These are phyloP conservation scores for Lepus oiostolus DNA, from an alignment of 2,797 vertebrate genomes.

Conservation along the genomic window DNA sequence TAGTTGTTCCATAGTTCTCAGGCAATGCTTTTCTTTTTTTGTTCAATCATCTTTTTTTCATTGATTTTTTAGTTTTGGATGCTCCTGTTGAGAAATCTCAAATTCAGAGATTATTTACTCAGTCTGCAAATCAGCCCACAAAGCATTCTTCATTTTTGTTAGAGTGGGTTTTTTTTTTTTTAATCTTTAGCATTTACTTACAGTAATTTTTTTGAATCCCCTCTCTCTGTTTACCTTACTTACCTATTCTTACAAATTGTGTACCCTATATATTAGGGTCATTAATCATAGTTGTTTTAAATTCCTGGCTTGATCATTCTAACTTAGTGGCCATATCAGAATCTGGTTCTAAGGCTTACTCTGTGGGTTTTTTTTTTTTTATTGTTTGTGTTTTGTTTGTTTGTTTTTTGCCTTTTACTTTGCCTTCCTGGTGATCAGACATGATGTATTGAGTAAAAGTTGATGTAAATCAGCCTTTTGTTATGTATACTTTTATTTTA, in stretches of 20 bases:
- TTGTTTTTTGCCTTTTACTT: not conserved
- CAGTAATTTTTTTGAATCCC: not conserved
- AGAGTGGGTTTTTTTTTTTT: not conserved
- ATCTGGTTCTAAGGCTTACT: not conserved
- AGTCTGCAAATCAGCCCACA: not conserved
- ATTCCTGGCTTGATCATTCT: not conserved
- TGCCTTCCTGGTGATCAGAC: not conserved
- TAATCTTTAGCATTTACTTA: not conserved
- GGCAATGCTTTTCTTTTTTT: not conserved
- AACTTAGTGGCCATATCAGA: not conserved
- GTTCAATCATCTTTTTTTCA: not conserved
- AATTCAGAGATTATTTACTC: not conserved
- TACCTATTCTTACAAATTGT: not conserved
- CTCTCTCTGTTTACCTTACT: not conserved
- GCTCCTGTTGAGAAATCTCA: not conserved
- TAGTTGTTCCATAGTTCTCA: not conserved
- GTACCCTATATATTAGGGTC: not conserved
- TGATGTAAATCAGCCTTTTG: not conserved
- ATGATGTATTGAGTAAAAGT: not conserved
- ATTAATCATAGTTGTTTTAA: not conserved
- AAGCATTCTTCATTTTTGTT: not conserved
- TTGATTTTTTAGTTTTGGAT: not conserved
- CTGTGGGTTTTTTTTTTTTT: not conserved
- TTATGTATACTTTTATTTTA: not conserved
- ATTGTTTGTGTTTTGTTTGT: too few species aligned